Evolutionary conservation across 2,888 invertebrate genomes (phyloP).

Genomic region (Boloria selene): DNA sequence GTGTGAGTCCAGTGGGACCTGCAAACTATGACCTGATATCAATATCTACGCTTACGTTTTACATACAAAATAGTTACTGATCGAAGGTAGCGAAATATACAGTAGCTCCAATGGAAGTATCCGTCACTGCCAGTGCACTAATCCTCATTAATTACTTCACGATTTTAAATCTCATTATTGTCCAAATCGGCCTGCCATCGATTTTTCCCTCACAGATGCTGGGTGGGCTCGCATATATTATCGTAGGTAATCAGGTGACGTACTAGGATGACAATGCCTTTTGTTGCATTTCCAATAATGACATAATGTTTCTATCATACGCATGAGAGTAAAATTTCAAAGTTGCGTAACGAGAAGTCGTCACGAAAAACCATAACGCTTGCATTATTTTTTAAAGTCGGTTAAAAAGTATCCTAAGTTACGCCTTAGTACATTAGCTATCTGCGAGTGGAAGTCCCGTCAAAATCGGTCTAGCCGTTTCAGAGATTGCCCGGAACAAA

Average conservation of each 20-base stretch:
- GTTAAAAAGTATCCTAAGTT: too few relatives aligned
- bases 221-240: conserved; percentile 68
- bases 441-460: too few relatives aligned
- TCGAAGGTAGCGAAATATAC: conserved; percentile 7
- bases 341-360: too few relatives aligned
- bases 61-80: conserved; percentile 28
- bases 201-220: conserved; percentile 63
- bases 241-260: conserved; percentile 63
- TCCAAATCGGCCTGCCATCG: conserved; percentile 74
- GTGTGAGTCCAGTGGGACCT: too few relatives aligned
- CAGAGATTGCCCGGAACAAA: too few relatives aligned
- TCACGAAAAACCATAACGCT: too few relatives aligned
- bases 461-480: too few relatives aligned
- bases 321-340: too few relatives aligned
- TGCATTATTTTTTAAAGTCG: too few relatives aligned
- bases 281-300: conserved; percentile 2
- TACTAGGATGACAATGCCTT: conserved; percentile 42
- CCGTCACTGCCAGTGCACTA: conserved; percentile 57
- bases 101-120: conserved; percentile 36
- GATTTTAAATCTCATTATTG: conserved; percentile 77
- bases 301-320: too few relatives aligned
- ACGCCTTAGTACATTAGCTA: too few relatives aligned
- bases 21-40: too few relatives aligned
- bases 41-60: background rate
- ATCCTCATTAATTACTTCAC: conserved; percentile 75